Evolutionary conservation across 2,797 vertebrate species (phyloP).

Genomic region (Neostethus bicornis): DNA sequence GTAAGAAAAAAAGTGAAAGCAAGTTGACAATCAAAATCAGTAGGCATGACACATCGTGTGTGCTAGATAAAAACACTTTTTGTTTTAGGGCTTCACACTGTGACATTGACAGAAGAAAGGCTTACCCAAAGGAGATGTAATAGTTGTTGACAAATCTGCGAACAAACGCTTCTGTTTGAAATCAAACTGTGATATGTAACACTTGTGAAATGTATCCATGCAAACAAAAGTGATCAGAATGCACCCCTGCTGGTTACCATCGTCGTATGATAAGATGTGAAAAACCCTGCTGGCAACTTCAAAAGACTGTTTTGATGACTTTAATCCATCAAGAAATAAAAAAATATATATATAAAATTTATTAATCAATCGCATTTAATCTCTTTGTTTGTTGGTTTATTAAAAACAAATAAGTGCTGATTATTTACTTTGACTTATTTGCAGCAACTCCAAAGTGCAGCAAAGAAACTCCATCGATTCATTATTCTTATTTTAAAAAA

Average conservation of each 20-base stretch:
- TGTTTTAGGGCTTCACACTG: not conserved
- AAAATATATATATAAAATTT: not conserved
- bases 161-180: conserved; percentile 1
- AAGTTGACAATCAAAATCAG: not conserved
- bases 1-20: not conserved
- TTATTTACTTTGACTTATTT: not conserved
- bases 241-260: conserved; percentile 10
- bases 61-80: not conserved
- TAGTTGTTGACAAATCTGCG: conserved; percentile 2
- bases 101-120: not conserved
- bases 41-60: not conserved
- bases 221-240: not conserved
- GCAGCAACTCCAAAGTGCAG: not conserved
- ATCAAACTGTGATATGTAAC: not conserved
- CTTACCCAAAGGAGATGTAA: not conserved
- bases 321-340: conserved; percentile 1
- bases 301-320: conserved; percentile 6
- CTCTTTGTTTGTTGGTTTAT: not conserved
- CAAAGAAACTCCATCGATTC: not conserved
- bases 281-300: conserved; percentile 1
- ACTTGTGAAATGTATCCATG: not conserved
- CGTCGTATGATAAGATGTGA: conserved; percentile 6
- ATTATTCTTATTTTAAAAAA: not conserved
- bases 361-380: not conserved
- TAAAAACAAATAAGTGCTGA: not conserved